Percentiles rank a stretch among this genome's conserved stretches.
Evolutionary conservation across 2,113 vertebrate genomes (phyloP).

Genomic region (Marmota flaviventris): DNA sequence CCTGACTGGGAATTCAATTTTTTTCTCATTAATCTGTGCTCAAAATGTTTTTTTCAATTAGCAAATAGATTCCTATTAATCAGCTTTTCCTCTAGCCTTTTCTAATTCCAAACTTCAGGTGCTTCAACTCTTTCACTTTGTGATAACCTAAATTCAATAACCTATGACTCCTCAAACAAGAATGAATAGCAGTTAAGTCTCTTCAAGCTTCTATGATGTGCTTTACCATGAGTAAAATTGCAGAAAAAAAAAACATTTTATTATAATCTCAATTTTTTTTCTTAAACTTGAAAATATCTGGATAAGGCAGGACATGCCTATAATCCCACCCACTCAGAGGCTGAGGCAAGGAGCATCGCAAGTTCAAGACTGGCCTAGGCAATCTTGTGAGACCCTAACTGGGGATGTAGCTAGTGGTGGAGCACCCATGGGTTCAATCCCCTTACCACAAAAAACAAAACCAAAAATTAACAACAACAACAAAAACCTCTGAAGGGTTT

Average conservation of each 20-base stretch:
- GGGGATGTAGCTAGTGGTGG: neutral
- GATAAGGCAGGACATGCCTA: neutral
- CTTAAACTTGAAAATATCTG: slow-evolving; percentile 11
- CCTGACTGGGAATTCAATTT: neutral
- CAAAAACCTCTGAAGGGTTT: neutral
- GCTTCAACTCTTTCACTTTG: neutral
- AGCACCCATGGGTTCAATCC: neutral
- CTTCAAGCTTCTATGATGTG: neutral
- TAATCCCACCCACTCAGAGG: neutral
- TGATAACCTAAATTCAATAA: slow-evolving; percentile 2
- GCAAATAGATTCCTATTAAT: neutral
- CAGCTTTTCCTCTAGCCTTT: neutral
- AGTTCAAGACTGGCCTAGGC: neutral
- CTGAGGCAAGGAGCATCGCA: neutral
- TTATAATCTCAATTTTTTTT: neutral
- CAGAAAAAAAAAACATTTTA: slow-evolving; percentile 41
- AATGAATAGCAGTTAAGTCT: slow-evolving; percentile 25
- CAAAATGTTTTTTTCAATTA: neutral
- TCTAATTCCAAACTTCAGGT: neutral
- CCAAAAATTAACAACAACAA: neutral
- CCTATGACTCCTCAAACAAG: neutral
- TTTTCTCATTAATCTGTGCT: neutral
- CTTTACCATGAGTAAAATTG: slow-evolving; percentile 1
- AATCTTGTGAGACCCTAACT: neutral
- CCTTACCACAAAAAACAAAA: neutral